These are phyloP conservation scores for Telmatherina bonti DNA, from an alignment of 2,797 vertebrate species.

Conservation along the genomic window DNA sequence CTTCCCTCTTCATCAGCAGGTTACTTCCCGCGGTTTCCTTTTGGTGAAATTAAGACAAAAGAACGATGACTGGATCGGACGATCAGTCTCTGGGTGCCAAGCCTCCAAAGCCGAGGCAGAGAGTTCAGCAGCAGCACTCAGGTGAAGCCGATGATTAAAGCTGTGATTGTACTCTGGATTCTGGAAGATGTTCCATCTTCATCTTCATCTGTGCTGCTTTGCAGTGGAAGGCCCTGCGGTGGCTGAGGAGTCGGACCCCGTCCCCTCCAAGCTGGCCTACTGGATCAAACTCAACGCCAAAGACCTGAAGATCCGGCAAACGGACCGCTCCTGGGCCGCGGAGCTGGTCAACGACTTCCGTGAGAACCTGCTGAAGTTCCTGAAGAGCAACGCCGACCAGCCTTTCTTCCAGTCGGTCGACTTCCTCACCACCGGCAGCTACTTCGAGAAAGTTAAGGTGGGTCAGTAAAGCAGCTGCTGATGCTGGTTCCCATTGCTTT, in stretches of 20 bases:
- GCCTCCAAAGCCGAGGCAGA: slow-evolving; percentile 10
- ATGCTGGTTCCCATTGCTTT: too few relatives aligned
- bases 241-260: background rate
- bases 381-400: slow-evolving; percentile 67
- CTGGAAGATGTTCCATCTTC: background rate
- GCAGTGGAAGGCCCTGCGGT: background rate
- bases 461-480: background rate
- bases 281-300: slow-evolving; percentile 48
- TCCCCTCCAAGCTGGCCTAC: slow-evolving; percentile 36
- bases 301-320: slow-evolving; percentile 52
- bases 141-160: slow-evolving; percentile 7
- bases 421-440: slow-evolving; percentile 76
- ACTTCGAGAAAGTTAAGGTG: slow-evolving; percentile 81
- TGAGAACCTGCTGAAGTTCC: slow-evolving; percentile 70
- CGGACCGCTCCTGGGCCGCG: slow-evolving; percentile 53
- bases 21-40: background rate
- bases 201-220: background rate
- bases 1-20: background rate
- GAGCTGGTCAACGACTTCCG: slow-evolving; percentile 72
- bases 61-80: slow-evolving; percentile 18
- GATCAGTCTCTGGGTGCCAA: background rate
- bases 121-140: slow-evolving; percentile 5
- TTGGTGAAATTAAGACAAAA: background rate
- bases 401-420: slow-evolving; percentile 66
- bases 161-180: too few relatives aligned